These are phyloP conservation scores for Cinara cedri DNA, from an alignment of 2,888 invertebrate species.

Conservation along the genomic window DNA sequence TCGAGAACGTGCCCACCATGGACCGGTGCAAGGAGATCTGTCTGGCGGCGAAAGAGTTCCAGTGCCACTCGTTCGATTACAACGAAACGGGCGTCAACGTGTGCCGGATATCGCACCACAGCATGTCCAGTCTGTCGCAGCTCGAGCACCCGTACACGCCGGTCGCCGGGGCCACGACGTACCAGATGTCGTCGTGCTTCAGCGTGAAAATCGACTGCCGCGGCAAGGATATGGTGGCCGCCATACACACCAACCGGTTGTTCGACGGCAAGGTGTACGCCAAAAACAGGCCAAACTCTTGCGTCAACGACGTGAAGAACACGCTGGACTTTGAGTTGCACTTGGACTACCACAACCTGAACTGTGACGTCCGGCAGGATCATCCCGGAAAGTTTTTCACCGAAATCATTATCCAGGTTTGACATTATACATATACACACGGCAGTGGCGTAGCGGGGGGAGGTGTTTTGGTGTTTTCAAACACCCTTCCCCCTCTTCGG, in stretches of 20 bases:
- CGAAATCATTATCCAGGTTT: conserved; percentile 64
- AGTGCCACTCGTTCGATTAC: conserved; percentile 64
- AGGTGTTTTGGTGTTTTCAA: no score
- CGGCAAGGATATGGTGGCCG: conserved; percentile 64
- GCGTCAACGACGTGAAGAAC: conserved; percentile 64
- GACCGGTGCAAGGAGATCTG: conserved; percentile 63
- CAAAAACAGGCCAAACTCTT: conserved; percentile 64
- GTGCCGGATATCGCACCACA: conserved; percentile 64
- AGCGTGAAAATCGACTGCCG: conserved; percentile 64
- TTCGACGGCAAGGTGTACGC: conserved; percentile 66
- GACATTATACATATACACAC: background rate
- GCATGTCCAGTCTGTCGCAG: conserved; percentile 61
- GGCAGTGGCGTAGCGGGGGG: no score
- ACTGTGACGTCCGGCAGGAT: conserved; percentile 64
- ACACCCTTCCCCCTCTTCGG: no score
- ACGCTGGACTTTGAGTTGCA: conserved; percentile 63
- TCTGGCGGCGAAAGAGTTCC: conserved; percentile 62
- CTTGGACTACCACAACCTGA: conserved; percentile 64
- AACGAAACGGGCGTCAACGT: conserved; percentile 63
- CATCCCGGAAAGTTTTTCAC: conserved; percentile 63
- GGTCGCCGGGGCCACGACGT: conserved; percentile 63
- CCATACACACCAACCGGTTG: conserved; percentile 63
- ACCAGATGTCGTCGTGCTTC: conserved; percentile 64
- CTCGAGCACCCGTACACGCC: conserved; percentile 63
- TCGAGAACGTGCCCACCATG: conserved; percentile 62